A percentile compares a stretch with the other conserved stretches of the same genome.
These are phyloP conservation scores for Genyomyrus donnyi DNA, from an alignment of 2,113 vertebrate species.

Conservation along the genomic window DNA sequence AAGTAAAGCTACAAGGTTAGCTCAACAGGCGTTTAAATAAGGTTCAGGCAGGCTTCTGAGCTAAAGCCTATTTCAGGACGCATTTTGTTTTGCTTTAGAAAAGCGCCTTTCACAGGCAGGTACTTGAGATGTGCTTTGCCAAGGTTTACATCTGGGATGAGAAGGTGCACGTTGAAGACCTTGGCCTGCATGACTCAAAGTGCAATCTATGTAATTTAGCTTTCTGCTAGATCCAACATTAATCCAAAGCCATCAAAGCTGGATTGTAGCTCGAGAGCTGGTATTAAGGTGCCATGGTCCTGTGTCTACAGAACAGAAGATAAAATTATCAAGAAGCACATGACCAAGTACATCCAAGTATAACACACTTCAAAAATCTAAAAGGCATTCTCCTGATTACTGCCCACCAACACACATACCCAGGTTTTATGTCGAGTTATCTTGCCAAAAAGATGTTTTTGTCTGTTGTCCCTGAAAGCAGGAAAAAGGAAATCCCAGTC, in stretches of 20 bases:
- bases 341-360: background rate
- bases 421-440: background rate
- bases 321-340: background rate
- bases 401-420: background rate
- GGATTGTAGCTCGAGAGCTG: background rate
- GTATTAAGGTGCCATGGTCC: background rate
- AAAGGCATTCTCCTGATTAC: background rate
- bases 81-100: background rate
- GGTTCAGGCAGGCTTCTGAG: background rate
- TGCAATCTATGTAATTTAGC: background rate
- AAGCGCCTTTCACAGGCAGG: background rate
- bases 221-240: background rate
- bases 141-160: background rate
- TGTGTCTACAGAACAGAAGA: background rate
- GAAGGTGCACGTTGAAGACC: background rate
- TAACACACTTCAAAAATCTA: background rate
- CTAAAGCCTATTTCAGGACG: background rate
- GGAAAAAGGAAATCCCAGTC: background rate
- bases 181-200: background rate
- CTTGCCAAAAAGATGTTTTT: background rate
- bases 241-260: background rate
- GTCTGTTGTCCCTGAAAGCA: background rate
- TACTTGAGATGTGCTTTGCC: background rate
- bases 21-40: background rate
- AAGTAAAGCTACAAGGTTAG: background rate